Evolutionary conservation across 2,797 vertebrate species (phyloP).

Genomic region (Ctenochaetus hawaiiensis): DNA sequence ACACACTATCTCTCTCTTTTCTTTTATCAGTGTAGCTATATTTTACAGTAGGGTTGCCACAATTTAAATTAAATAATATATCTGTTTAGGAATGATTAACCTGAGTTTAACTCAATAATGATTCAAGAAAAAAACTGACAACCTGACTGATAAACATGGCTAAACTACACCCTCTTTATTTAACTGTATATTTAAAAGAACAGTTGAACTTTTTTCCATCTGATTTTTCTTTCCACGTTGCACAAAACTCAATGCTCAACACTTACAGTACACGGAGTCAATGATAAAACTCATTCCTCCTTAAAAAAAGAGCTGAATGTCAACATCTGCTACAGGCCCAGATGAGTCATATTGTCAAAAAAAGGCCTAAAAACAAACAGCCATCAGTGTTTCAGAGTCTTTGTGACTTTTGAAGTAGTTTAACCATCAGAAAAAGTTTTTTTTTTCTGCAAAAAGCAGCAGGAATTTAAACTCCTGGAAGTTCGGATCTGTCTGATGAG

Average conservation of each 20-base stretch:
- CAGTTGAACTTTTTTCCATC: background rate
- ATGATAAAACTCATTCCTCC: constrained; percentile 84
- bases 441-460: background rate
- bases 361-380: constrained; percentile 27
- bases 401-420: constrained; percentile 19
- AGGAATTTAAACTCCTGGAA: constrained; percentile 17
- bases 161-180: constrained; percentile 19
- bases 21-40: constrained; percentile 18
- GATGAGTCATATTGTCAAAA: background rate
- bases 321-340: constrained; percentile 30
- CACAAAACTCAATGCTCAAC: constrained; percentile 3
- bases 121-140: constrained; percentile 17
- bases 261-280: constrained; percentile 30
- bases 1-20: background rate
- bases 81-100: constrained; percentile 38
- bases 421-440: constrained; percentile 5
- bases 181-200: constrained; percentile 1
- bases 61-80: constrained; percentile 3
- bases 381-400: constrained; percentile 1
- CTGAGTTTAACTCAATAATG: constrained; percentile 59
- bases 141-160: constrained; percentile 29
- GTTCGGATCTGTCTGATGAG: constrained; percentile 22
- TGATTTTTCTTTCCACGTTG: background rate
- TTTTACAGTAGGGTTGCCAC: constrained; percentile 21
- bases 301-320: constrained; percentile 35